Evolutionary conservation across 2,113 vertebrate genomes (phyloP).

Genomic region (Malaclemys terrapin): DNA sequence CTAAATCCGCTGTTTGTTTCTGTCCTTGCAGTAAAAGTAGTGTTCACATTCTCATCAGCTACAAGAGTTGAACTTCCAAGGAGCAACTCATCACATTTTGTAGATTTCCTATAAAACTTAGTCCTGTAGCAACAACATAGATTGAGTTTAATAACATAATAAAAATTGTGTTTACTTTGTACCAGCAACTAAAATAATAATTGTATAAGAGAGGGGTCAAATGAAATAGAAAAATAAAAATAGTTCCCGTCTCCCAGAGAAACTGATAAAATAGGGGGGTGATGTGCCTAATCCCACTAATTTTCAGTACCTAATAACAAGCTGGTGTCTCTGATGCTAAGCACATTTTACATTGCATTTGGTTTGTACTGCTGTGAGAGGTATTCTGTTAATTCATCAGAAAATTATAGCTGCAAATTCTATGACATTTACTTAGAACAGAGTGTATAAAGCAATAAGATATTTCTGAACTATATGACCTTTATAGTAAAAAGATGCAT

Average conservation of each 20-base stretch:
- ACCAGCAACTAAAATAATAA: neutral
- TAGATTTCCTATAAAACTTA: neutral
- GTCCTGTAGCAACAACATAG: neutral
- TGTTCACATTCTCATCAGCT: neutral
- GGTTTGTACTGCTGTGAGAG: neutral
- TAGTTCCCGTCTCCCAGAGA: neutral
- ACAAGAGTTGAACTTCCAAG: neutral
- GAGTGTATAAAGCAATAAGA: neutral
- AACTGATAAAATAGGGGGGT: neutral
- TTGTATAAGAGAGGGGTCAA: neutral
- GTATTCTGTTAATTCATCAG: neutral
- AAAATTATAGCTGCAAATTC: neutral
- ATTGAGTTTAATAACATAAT: neutral
- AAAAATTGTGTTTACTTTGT: neutral
- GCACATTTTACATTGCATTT: neutral
- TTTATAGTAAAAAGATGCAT: neutral
- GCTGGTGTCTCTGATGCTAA: neutral
- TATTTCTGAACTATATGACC: neutral
- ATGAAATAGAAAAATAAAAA: neutral
- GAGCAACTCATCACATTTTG: neutral
- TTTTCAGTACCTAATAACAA: neutral
- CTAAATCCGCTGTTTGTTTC: neutral
- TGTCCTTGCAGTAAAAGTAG: neutral
- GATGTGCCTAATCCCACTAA: neutral
- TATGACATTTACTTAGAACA: neutral